phyloP scores from a whole-genome alignment of 2,113 vertebrate species.

The Eidolon helvum region DNA sequence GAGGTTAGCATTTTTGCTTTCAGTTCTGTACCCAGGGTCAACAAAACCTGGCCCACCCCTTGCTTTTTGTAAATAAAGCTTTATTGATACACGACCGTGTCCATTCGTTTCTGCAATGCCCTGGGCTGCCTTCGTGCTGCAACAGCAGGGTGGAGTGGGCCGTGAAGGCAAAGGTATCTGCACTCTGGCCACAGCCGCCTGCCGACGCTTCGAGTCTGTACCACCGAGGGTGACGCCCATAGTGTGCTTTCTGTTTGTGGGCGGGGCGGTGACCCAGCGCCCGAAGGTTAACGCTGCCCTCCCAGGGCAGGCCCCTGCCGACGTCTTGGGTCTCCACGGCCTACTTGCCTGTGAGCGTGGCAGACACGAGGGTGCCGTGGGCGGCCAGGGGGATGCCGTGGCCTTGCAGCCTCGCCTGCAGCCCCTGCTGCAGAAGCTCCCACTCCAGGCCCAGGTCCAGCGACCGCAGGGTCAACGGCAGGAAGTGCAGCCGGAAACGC shows the following conservation, averaged over 20 bases:
- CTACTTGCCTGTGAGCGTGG: constrained; percentile 86
- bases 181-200: rapidly evolving
- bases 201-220: background rate
- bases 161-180: too few relatives aligned
- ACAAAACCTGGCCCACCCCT: background rate
- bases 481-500: constrained; percentile 87
- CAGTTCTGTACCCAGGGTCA: background rate
- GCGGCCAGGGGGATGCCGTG: constrained; percentile 83
- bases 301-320: rapidly evolving
- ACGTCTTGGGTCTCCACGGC: rapidly evolving
- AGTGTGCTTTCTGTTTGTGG: rapidly evolving
- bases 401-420: constrained; percentile 80
- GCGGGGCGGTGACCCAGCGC: background rate
- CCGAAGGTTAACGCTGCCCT: background rate
- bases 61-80: background rate
- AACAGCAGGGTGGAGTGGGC: background rate
- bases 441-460: constrained; percentile 81
- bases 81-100: background rate
- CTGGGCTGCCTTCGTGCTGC: too few relatives aligned
- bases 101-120: background rate
- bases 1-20: background rate
- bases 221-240: background rate
- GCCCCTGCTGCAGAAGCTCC: constrained; percentile 84
- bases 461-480: constrained; percentile 76
- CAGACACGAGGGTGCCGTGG: constrained; percentile 88